Conservation (phyloP, 2,797 vertebrate species). For the Zenarchopterus dispar region DNA sequence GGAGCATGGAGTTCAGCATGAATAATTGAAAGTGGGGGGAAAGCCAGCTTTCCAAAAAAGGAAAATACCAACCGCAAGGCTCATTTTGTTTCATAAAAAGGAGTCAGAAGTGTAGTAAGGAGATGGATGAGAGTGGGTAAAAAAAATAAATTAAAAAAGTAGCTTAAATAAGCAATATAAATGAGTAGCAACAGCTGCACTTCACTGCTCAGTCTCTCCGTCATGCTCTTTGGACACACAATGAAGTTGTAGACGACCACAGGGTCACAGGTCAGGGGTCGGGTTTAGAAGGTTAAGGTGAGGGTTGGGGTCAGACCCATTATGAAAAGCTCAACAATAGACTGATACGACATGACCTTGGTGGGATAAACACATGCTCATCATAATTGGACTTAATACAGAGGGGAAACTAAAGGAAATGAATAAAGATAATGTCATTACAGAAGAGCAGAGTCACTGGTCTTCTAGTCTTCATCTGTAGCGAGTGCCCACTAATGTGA, state of each 20-base stretch:
- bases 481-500: constrained; percentile 21
- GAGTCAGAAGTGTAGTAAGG: constrained; percentile 28
- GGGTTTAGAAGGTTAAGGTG: constrained; percentile 45
- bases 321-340: constrained; percentile 63
- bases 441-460: constrained; percentile 9
- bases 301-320: constrained; percentile 61
- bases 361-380: constrained; percentile 66
- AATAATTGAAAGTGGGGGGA: constrained; percentile 72
- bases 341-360: constrained; percentile 57
- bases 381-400: constrained; percentile 60
- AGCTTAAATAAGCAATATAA: constrained; percentile 38
- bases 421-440: constrained; percentile 65
- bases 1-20: constrained; percentile 71
- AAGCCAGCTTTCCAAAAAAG: constrained; percentile 58
- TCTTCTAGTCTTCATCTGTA: constrained; percentile 14
- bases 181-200: constrained; percentile 56
- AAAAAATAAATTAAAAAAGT: constrained; percentile 6
- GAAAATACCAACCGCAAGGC: constrained; percentile 66
- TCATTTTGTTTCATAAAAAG: constrained; percentile 52
- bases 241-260: constrained; percentile 28
- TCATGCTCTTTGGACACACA: constrained; percentile 37
- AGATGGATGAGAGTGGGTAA: constrained; percentile 24
- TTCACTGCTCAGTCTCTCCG: constrained; percentile 10
- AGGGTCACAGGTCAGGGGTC: constrained; percentile 52
- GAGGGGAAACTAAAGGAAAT: constrained; percentile 32